Percentiles rank a stretch among this genome's conserved stretches.
phyloP scores from a whole-genome alignment of 2,797 vertebrate species.

The Dromococcyx pavoninus region DNA sequence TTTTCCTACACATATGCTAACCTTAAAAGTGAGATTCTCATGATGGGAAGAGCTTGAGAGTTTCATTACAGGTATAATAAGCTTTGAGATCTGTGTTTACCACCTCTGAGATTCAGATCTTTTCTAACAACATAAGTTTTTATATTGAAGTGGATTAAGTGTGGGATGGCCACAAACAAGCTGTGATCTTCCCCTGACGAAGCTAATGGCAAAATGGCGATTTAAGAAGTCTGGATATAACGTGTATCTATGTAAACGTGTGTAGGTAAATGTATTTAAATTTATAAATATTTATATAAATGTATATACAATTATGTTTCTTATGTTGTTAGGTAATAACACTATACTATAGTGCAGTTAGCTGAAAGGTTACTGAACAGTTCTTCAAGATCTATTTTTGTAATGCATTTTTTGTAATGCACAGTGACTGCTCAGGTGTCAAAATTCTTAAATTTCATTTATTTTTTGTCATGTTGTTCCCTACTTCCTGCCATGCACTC shows the following conservation, averaged over 20 bases:
- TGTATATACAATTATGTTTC: not conserved
- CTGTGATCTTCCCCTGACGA: not conserved
- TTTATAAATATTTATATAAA: not conserved
- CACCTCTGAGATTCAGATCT: not conserved
- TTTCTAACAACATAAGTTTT: not conserved
- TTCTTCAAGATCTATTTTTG: not conserved
- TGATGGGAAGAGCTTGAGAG: not conserved
- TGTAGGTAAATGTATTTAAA: not conserved
- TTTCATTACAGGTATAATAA: not conserved
- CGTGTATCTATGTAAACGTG: not conserved
- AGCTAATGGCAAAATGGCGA: not conserved
- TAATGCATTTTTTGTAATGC: not conserved
- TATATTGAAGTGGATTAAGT: not conserved
- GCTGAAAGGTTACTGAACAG: not conserved
- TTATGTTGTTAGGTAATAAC: not conserved
- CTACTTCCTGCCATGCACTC: not conserved
- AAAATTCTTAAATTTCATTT: not conserved
- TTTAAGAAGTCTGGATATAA: not conserved
- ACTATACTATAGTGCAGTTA: not conserved
- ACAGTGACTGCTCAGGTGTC: not conserved
- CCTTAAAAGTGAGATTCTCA: not conserved
- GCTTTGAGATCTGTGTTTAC: not conserved
- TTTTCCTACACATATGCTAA: not conserved
- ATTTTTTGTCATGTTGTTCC: rapidly evolving
- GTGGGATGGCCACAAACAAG: not conserved